These are phyloP conservation scores for Linnaemya vulpina DNA, from an alignment of 2,888 invertebrate genomes.

Conservation along the genomic window DNA sequence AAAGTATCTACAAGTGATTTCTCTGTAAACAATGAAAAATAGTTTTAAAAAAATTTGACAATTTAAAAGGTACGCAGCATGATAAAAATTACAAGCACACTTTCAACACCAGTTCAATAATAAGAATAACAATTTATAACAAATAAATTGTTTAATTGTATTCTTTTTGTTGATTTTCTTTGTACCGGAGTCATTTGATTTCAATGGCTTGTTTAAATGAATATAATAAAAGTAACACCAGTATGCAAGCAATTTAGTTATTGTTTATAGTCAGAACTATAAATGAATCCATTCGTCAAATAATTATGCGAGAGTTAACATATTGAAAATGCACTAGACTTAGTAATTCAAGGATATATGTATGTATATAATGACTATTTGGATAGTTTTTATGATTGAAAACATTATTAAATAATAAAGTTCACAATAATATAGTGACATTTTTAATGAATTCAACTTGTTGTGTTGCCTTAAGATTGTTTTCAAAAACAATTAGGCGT, in stretches of 20 bases:
- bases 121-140: not conserved
- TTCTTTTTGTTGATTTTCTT: constrained; percentile 12
- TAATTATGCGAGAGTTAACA: too few relatives aligned
- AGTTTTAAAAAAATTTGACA: constrained; percentile 13
- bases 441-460: too few relatives aligned
- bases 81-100: not conserved
- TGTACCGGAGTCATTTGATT: constrained; percentile 50
- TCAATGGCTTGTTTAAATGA: constrained; percentile 56
- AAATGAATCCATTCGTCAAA: not conserved
- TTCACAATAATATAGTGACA: too few relatives aligned
- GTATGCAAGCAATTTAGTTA: constrained; percentile 16
- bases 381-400: too few relatives aligned
- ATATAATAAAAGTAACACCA: constrained; percentile 29
- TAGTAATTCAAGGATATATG: too few relatives aligned
- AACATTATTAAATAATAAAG: too few relatives aligned
- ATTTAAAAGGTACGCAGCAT: not conserved
- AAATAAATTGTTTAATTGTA: not conserved
- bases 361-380: too few relatives aligned
- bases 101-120: constrained; percentile 34
- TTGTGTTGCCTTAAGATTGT: too few relatives aligned
- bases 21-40: constrained; percentile 25
- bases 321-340: too few relatives aligned
- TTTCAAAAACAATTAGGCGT: too few relatives aligned
- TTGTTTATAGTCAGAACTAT: constrained; percentile 8
- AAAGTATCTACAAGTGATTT: constrained; percentile 3